Percentiles rank a stretch among this genome's conserved stretches.
phyloP scores from a whole-genome alignment of 2,797 vertebrate species.

The Coreius guichenoti region DNA sequence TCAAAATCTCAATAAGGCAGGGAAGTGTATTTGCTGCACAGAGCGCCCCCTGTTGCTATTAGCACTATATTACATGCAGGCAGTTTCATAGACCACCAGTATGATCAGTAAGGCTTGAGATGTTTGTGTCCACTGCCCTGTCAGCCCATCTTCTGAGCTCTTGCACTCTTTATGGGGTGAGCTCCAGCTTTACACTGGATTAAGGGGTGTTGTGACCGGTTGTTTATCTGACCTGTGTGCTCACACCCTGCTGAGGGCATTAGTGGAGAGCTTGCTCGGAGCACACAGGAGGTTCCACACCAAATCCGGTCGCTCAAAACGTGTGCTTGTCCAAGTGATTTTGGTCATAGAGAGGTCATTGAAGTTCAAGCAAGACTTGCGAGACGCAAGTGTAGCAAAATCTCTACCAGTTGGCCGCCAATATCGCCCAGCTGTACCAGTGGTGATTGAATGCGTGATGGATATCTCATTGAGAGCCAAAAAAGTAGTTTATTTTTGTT shows the following conservation, averaged over 20 bases:
- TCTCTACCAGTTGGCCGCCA: neutral
- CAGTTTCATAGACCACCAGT: neutral
- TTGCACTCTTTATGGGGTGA: conserved; percentile 10
- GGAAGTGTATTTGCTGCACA: conserved; percentile 61
- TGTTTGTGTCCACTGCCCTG: conserved; percentile 10
- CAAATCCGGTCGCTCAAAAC: neutral
- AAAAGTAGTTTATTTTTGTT: neutral
- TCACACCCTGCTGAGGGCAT: conserved; percentile 4
- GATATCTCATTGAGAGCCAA: neutral
- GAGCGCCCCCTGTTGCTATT: conserved; percentile 68
- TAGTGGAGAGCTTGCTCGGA: neutral
- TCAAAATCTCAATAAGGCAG: neutral
- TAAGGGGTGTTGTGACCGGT: conserved; percentile 48
- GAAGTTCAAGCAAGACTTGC: conserved; percentile 6
- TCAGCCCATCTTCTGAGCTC: conserved; percentile 1
- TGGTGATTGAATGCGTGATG: too few relatives aligned
- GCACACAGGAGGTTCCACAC: neutral
- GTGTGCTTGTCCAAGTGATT: neutral
- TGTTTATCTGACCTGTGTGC: conserved; percentile 50
- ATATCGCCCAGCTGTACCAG: neutral
- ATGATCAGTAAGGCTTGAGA: neutral
- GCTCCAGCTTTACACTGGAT: conserved; percentile 36
- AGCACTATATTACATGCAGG: neutral
- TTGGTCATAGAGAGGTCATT: neutral
- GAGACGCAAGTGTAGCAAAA: neutral